These are phyloP conservation scores for Amazona finschi DNA, from an alignment of 2,797 vertebrate genomes.

Conservation along the genomic window DNA sequence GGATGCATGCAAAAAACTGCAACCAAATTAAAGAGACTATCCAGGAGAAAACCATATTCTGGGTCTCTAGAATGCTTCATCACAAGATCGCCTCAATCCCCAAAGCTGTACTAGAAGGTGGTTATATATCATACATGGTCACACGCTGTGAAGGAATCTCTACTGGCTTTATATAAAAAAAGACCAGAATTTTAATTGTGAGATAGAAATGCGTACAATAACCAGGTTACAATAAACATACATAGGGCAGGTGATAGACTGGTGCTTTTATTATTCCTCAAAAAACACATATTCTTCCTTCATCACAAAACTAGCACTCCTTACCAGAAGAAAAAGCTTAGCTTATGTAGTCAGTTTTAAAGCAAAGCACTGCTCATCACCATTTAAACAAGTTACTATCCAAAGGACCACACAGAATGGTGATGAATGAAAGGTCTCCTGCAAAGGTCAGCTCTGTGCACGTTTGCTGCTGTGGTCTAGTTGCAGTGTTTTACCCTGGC, in stretches of 20 bases:
- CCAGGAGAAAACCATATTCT: background rate
- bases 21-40: background rate
- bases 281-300: background rate
- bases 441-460: background rate
- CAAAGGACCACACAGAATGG: background rate
- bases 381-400: background rate
- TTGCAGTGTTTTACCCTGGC: background rate
- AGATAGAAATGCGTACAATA: background rate
- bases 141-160: background rate
- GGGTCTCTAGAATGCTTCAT: background rate
- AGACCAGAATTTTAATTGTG: background rate
- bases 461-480: background rate
- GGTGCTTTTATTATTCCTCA: background rate
- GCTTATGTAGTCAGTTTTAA: background rate
- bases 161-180: background rate
- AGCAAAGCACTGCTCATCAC: background rate
- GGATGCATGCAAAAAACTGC: background rate
- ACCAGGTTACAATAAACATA: background rate
- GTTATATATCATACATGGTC: background rate
- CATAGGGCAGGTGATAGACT: background rate
- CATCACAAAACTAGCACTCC: background rate
- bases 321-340: background rate
- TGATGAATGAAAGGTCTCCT: background rate
- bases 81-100: background rate
- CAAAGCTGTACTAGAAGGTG: background rate